These are phyloP conservation scores for Koerneria pararmatus DNA, from an alignment of 2,888 invertebrate genomes.

Conservation along the genomic window DNA sequence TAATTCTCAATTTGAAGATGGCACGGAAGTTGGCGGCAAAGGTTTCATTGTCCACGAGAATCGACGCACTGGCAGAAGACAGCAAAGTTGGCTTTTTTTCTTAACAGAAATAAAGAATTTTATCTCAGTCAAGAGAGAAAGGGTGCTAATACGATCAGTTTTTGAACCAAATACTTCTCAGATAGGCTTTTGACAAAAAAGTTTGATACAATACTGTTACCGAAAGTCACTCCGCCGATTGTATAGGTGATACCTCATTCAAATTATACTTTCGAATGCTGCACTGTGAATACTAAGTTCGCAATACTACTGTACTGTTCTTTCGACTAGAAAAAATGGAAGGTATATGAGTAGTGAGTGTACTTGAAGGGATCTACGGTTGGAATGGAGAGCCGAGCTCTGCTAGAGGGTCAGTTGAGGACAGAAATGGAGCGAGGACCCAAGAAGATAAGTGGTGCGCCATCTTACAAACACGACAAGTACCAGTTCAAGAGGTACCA, in stretches of 20 bases:
- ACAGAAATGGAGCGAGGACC: slow-evolving; percentile 74
- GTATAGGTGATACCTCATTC: no score
- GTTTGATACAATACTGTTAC: no score
- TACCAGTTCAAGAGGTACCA: slow-evolving; percentile 76
- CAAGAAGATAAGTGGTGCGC: slow-evolving; percentile 66
- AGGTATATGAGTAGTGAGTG: slow-evolving; percentile 71
- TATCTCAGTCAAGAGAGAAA: no score
- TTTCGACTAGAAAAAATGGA: no score
- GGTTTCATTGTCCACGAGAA: slow-evolving; percentile 82
- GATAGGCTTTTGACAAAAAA: no score
- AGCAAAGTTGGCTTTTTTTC: slow-evolving; percentile 57
- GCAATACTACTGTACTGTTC: no score
- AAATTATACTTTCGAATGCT: no score
- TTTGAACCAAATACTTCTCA: no score
- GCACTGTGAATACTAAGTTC: no score
- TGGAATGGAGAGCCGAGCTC: slow-evolving; percentile 83
- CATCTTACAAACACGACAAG: slow-evolving; percentile 84
- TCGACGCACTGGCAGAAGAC: slow-evolving; percentile 93
- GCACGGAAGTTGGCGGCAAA: slow-evolving; percentile 96
- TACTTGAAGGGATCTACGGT: slow-evolving; percentile 16
- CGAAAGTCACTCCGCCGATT: no score
- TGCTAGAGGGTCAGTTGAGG: slow-evolving; percentile 75
- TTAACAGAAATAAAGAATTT: no score
- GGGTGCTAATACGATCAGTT: no score
- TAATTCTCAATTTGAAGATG: slow-evolving; percentile 60